Conservation (phyloP, 92 coral and sea anemone species). For the Zoanthus sociatus region DNA sequence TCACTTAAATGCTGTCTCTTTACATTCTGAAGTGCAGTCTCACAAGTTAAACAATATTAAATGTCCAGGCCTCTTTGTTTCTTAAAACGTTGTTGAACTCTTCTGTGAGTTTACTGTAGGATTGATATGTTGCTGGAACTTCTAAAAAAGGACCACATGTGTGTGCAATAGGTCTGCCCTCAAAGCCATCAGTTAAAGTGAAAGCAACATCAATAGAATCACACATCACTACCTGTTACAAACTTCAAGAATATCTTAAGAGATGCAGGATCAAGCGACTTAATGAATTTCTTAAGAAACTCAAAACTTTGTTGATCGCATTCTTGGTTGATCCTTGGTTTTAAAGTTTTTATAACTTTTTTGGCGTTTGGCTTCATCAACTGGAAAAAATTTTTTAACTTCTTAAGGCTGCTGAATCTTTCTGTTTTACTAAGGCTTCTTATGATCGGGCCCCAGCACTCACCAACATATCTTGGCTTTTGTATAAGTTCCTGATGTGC, state of each 20-base stretch:
- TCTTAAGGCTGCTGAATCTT: conserved; percentile 18
- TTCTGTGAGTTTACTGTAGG: conserved; percentile 60
- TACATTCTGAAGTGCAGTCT: conserved; percentile 5
- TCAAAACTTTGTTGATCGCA: not conserved
- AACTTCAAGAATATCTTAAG: conserved; percentile 29
- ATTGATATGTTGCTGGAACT: conserved; percentile 64
- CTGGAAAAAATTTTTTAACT: conserved; percentile 48
- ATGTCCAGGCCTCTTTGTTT: conserved; percentile 50
- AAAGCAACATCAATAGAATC: not conserved
- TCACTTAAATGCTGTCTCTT: conserved; percentile 4
- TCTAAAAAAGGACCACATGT: conserved; percentile 57
- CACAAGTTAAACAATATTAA: conserved; percentile 54
- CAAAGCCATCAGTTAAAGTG: conserved; percentile 8
- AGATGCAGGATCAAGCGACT: conserved; percentile 17
- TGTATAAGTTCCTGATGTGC: conserved; percentile 41
- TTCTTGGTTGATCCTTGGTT: conserved; percentile 13
- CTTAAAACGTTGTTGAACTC: conserved; percentile 59
- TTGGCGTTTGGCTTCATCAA: conserved; percentile 28
- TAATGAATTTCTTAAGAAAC: conserved; percentile 19
- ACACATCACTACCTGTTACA: conserved; percentile 17
- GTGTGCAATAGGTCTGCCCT: conserved; percentile 47
- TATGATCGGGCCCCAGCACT: conserved; percentile 5
- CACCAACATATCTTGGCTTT: conserved; percentile 16
- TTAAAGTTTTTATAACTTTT: not conserved
- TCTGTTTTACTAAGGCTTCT: conserved; percentile 1